Conservation (phyloP, 2,888 invertebrate species). For the Agriopis aurantiaria region DNA sequence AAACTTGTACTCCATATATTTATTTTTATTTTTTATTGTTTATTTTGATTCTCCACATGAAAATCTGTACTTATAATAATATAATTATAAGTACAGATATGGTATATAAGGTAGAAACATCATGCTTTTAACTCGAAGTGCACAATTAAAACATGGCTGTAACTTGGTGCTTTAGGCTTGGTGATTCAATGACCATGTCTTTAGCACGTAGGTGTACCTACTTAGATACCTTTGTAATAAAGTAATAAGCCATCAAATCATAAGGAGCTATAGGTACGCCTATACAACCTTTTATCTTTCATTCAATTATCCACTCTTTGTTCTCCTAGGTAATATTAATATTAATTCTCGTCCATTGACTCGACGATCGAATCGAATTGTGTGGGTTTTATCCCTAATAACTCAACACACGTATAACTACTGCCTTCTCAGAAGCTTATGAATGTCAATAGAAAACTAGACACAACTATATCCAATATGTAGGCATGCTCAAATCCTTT, state of each 20-base stretch:
- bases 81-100: no score
- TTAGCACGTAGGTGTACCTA: not conserved
- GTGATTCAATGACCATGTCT: no score
- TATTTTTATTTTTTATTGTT: no score
- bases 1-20: not conserved
- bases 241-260: not conserved
- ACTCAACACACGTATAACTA: not conserved
- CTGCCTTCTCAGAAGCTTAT: constrained; percentile 13
- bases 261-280: not conserved
- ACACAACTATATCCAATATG: constrained; percentile 32
- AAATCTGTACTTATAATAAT: no score
- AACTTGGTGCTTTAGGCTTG: no score
- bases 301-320: constrained; percentile 31
- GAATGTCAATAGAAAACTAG: constrained; percentile 22
- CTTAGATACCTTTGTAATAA: no score
- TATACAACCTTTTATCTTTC: constrained; percentile 5
- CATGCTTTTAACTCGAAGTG: no score
- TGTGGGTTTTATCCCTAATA: constrained; percentile 19
- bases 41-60: no score
- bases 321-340: constrained; percentile 26
- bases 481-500: constrained; percentile 43
- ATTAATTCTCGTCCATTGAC: constrained; percentile 23
- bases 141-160: no score
- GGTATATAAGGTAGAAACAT: no score
- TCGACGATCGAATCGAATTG: constrained; percentile 11